These are phyloP conservation scores for Brenthis ino DNA, from an alignment of 2,888 invertebrate species.

Conservation along the genomic window DNA sequence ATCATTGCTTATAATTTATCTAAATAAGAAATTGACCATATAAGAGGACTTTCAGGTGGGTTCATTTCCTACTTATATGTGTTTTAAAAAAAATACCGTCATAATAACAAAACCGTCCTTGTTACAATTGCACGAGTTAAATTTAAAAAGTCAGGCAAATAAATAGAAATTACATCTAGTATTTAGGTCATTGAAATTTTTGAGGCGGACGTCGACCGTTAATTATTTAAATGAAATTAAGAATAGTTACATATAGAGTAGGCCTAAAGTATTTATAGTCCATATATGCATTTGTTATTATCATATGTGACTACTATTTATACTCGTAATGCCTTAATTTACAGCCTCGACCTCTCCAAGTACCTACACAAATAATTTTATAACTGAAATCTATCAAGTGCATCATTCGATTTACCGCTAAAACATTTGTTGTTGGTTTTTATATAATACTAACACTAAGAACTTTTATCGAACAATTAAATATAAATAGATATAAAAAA, in stretches of 20 bases:
- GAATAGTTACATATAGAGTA: constrained; percentile 6
- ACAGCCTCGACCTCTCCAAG: not conserved
- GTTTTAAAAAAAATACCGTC: constrained; percentile 2
- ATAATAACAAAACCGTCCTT: constrained; percentile 20
- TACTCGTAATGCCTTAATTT: not conserved
- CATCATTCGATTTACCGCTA: constrained; percentile 7
- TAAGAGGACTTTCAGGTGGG: not conserved
- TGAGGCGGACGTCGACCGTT: constrained; percentile 22
- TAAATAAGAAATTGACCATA: not conserved
- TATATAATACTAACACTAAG: not conserved
- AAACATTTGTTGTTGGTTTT: constrained; percentile 3
- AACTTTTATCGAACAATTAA: too few species aligned
- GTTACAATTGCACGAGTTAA: constrained; percentile 35
- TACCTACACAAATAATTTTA: constrained; percentile 6
- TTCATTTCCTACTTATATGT: not conserved
- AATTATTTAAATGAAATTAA: constrained; percentile 25
- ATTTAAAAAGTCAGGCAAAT: constrained; percentile 31
- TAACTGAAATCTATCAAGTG: constrained; percentile 27
- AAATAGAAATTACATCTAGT: constrained; percentile 30
- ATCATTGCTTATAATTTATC: constrained; percentile 5
- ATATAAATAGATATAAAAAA: too few species aligned
- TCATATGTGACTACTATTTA: not conserved
- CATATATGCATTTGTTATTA: not conserved
- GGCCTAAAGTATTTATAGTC: not conserved
- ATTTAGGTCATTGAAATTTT: constrained; percentile 35